These are phyloP conservation scores for Drosophila fungiperda DNA, from an alignment of 2,888 invertebrate genomes.

Conservation along the genomic window DNA sequence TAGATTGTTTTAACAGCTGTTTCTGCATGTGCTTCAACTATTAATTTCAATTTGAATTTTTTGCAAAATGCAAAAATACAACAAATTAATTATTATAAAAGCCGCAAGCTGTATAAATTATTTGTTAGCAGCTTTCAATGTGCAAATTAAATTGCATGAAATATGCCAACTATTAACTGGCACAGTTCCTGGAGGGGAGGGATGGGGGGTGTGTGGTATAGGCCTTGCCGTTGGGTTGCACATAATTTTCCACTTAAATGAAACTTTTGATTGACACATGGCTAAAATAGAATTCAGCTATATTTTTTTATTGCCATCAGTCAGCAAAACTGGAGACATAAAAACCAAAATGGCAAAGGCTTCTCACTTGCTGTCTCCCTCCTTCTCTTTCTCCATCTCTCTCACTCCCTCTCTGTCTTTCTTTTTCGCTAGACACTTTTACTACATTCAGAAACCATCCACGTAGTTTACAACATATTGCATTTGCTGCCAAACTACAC, in stretches of 20 bases:
- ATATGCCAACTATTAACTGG: conserved; percentile 33
- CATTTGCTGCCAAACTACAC: conserved; percentile 2
- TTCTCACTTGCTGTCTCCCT: not conserved
- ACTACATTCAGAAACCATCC: not conserved
- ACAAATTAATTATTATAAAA: conserved; percentile 30
- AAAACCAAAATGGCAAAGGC: conserved; percentile 47
- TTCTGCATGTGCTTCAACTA: not conserved
- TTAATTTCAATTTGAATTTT: not conserved
- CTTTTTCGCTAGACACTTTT: not conserved
- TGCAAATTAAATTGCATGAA: conserved; percentile 24
- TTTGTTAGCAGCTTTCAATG: not conserved
- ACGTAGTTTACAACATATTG: conserved; percentile 7
- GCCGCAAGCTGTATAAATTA: not conserved
- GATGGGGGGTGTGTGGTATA: not conserved
- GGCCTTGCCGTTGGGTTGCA: conserved; percentile 45
- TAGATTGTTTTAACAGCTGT: not conserved
- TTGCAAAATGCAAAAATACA: not conserved
- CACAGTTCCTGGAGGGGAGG: conserved; percentile 12
- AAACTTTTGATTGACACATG: conserved; percentile 76
- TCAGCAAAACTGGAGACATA: conserved; percentile 57
- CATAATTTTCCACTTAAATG: conserved; percentile 75
- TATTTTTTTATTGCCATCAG: conserved; percentile 49
- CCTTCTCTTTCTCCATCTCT: not conserved
- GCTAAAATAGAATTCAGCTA: conserved; percentile 67
- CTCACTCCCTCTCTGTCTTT: not conserved